Evolutionary conservation across 2,888 invertebrate genomes (phyloP), one percentile per base, ranked within the genome.

Genomic region (Vesta saturnalis): DNA sequence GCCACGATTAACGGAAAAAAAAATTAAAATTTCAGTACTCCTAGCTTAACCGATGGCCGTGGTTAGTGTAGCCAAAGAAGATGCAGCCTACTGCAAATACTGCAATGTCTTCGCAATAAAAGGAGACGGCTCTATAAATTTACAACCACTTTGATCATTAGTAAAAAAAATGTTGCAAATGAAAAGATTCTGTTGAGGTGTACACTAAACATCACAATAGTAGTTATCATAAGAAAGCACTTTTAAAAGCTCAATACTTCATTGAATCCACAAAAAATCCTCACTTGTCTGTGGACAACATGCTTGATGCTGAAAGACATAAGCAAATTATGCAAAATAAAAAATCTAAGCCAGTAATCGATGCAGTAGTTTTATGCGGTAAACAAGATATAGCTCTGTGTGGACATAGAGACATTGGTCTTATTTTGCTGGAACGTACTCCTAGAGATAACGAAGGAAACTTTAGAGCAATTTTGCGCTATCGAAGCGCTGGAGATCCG

Each of bases 391-490:
- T 79, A 43, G 66, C 78, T 22, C 72, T 77, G 58, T 70, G 75
- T 69, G 78, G 76, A 16, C 73, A 76, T 67, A 67, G 71, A 52
- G 76, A 79, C 70, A 46, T 67, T 47, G 43, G 49, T 52, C 35
- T 59, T 22, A 14, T 58, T 52, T 14, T 16, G 43, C 43, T 30
- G 30, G 30, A 30, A 30, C 30, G 5, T n/a, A n/a, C n/a, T 23
- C 23, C 23, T 23, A 23, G 43, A 43, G 43, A 43, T 43, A 75
- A 77, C 64, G 75, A 77, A 54, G 77, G 79, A 46, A 77, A 77
- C 68, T 79, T 80, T 65, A 60, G 77, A 60, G 76, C 70, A 47
- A 71, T 81, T 21, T 72, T 81, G 30, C 63, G 72, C 15, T 77
- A 74, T 65, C 60, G 77, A 58, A 68, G 74, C 18, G 60, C 69